A percentile compares a stretch with the other conserved stretches of the same genome.
Conservation (phyloP, 2,797 vertebrate species). For the Tapera naevia region DNA sequence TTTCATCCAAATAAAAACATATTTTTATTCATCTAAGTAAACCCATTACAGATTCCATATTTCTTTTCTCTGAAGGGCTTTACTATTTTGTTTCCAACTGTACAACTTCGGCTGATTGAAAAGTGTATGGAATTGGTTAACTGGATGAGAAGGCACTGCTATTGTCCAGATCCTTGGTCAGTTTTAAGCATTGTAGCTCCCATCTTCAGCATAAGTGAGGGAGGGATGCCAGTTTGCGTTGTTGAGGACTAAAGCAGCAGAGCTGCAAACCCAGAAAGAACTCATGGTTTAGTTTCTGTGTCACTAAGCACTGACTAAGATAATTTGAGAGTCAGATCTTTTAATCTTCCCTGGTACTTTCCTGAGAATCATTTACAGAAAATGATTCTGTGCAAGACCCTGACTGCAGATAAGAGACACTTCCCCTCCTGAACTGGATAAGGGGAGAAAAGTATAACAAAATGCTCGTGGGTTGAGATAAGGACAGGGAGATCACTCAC, state of each 20-base stretch:
- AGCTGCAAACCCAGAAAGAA: neutral
- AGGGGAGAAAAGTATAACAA: neutral
- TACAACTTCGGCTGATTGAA: neutral
- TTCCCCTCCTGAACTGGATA: neutral
- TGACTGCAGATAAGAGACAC: neutral
- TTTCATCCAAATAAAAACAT: neutral
- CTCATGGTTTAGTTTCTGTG: neutral
- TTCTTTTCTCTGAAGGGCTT: neutral
- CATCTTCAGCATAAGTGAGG: neutral
- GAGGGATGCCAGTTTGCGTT: neutral
- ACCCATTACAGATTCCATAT: neutral
- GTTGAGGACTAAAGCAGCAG: neutral
- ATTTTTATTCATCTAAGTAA: neutral
- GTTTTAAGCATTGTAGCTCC: neutral
- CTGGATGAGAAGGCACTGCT: neutral
- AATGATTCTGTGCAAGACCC: neutral
- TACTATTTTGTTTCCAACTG: neutral
- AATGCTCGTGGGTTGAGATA: neutral
- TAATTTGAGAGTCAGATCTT: conserved; percentile 9
- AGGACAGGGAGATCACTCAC: neutral
- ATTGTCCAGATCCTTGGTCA: neutral
- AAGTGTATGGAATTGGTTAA: neutral
- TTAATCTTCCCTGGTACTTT: conserved; percentile 10
- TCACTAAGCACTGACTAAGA: neutral
- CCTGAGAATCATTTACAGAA: neutral